Evolutionary conservation across 2,113 vertebrate genomes (phyloP), one percentile per base, ranked within the genome.

Genomic region (Deroptyus accipitrinus): DNA sequence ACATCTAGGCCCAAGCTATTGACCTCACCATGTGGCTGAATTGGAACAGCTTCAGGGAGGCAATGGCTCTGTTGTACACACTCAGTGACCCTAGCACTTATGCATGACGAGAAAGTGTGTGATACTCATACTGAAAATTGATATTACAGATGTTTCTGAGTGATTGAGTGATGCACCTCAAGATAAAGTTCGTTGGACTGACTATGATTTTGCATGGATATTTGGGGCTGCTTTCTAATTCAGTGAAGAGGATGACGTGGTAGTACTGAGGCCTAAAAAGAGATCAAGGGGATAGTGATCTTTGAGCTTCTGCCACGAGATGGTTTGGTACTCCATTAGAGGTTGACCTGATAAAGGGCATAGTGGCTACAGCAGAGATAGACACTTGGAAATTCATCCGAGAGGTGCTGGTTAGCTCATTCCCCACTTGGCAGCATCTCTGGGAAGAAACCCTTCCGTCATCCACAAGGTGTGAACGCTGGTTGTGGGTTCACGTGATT

Each of bases 41-140:
- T 3, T 39, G 35, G 31, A 18, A 18, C 39, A 33, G 28, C 25
- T 24, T 52, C n/a, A 6, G 37, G n/a, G n/a, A 30, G 27, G 4
- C 1, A 3, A 16, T 35, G 54, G n/a, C 30, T 73, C 10, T 30
- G 41, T 49, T 64, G 15, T 73, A n/a, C 3, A 4, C 0, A 1
- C 37, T 31, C 6, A 52, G 2, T 2, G 6, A 30, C 27, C 27
- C 62, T n/a, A 27, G 24, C 67, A 35, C 46, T 48, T 39, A 16
- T 62, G 30, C n/a, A 4, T 0, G 1, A 16, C 4, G 25, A 37
- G 35, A 54, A 64, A 72, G 13, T 0, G 1, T 25, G 49, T 10
- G 30, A n/a, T 42, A 16, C 37, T 41, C n/a, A 22, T 30, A 18
- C 25, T 46, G 19, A 33, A 83, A 59, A 80, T 7, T 30, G 25